Evolutionary conservation across 2,888 invertebrate genomes (phyloP), one percentile per base, ranked within the genome.

Genomic region (Synanthedon vespiformis): DNA sequence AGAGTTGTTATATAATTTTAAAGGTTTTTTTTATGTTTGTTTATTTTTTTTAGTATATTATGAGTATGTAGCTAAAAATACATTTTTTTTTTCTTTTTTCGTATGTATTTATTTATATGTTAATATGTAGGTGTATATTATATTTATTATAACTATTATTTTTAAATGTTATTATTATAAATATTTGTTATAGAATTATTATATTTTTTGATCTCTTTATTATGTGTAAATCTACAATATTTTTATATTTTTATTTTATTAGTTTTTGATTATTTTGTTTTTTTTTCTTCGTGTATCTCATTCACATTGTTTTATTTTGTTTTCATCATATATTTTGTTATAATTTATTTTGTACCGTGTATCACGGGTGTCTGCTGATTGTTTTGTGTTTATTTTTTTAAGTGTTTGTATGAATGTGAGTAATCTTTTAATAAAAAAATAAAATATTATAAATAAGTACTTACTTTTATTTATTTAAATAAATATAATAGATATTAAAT

Each of bases 321-420:
- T 57, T 58, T 50, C 53, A 63, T 59, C 49, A 53, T 57, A 56
- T 55, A 54, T 58, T 52, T 53, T 58, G 55, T 53, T 58, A 58
- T 54, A 58, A 56, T 61, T 60, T 64, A 13, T 59, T 56, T 57
- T 59, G 67, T 72, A 69, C 70, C 69, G 70, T 70, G 70, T 72
- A 70, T 74, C 65, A 71, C 70, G 70, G 71, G 53, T 57, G 44
- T 55, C 10, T 48, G 14, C 22, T 57, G 58, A 51, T 52, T 61
- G 60, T 57, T 34, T 55, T 55, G 57, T 57, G 54, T 48, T 61
- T 64, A 65, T 61, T 60, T 68, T 63, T 68, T 58, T 63, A 62
- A 61, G 57, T 66, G 70, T 66, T 63, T 64, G 65, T 65, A 61
- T 62, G 61, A 16, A 13, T 62, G 64, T 54, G 53, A 61, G 63